Base-by-base conservation (phyloP, 2,888 invertebrate genomes). In the Axea sp. region DNA sequence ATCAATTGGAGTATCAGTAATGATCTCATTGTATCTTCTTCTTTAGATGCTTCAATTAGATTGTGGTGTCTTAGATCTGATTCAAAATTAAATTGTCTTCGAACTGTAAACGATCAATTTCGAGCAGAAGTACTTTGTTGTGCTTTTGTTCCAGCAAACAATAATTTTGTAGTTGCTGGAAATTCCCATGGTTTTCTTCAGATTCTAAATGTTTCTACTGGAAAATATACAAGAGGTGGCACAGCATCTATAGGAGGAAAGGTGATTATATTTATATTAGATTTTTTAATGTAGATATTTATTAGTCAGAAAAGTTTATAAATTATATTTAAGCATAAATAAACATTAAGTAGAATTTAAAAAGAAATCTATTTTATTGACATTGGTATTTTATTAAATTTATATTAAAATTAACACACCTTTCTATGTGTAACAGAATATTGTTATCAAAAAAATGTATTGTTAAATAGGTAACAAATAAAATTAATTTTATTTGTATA, bases 1-100 rank as follows among this genome's bases (percentile, higher is more conserved):
- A 87, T 95, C 87, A 94, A 94, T 85, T 96, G 96, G 96, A 95
- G 95, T 0, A 91, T 92, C 8, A 93, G 94, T 17, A 96, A 96
- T 89, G 96, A 96, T 88, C 88, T 95, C 74, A 90, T 96, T 73
- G 93, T 95, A 59, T 94, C 94, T 37, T 92, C 93, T 73, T 94
- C 93, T 1, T 85, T 92, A 80, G 95, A 96, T 87, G 92, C 92
- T 6, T 91, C 92, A 15, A 90, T 95, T 47, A 90, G 93, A 79
- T 89, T 96, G 69, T 96, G 95, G 96, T 91, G 92, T 82, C 89
- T 91, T 74, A 84, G 85, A 6, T 78, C 85, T 30, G 89, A 90
- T 14, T 76, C 73, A 0, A 77, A 77, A n/a, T 78, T 86, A 2
- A 80, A 82, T 31, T 93, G 93, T 72, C 88, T 94, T 76, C 88